A percentile compares a stretch with the other conserved stretches of the same genome.
phyloP scores from a whole-genome alignment of 1,140 invertebrate genomes.

The Neodiprion virginianus region DNA sequence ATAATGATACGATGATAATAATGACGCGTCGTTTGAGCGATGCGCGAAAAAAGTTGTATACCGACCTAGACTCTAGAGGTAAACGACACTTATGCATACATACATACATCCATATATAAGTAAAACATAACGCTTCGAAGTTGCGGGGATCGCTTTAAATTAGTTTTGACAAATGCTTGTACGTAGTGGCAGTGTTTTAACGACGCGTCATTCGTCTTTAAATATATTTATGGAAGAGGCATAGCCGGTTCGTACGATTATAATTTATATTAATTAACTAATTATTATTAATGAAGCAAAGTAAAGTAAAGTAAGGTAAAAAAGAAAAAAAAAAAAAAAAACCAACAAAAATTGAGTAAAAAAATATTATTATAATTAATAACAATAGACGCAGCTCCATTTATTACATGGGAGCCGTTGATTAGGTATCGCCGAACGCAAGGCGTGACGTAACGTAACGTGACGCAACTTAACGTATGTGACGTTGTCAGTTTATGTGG shows the following conservation, averaged over 20 bases:
- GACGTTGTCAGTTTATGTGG: slow-evolving; percentile 25
- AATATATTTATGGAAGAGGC: slow-evolving; percentile 29
- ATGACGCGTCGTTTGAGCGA: background rate
- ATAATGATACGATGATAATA: background rate
- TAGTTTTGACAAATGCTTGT: too few species aligned
- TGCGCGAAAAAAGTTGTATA: background rate
- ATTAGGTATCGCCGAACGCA: slow-evolving; percentile 30
- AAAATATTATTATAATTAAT: slow-evolving; percentile 24
- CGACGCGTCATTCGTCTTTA: background rate
- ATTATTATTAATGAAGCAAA: background rate
- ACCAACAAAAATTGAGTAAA: background rate
- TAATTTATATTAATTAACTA: slow-evolving; percentile 22
- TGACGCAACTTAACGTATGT: slow-evolving; percentile 10
- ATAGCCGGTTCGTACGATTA: slow-evolving; percentile 43
- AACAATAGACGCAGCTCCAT: slow-evolving; percentile 22
- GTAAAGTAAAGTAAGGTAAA: slow-evolving; percentile 14
- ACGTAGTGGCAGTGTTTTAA: background rate
- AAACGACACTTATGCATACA: background rate
- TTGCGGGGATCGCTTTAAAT: too few species aligned
- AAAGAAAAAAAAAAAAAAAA: background rate
- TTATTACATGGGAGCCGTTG: slow-evolving; percentile 23
- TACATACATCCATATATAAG: background rate
- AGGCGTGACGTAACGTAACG: slow-evolving; percentile 15
- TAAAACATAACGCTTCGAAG: too few species aligned
- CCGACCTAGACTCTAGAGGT: too few species aligned